Percentiles rank a stretch among this genome's conserved stretches.
Conservation (phyloP, 2,888 invertebrate genomes). For the Aporophyla lueneburgensis region DNA sequence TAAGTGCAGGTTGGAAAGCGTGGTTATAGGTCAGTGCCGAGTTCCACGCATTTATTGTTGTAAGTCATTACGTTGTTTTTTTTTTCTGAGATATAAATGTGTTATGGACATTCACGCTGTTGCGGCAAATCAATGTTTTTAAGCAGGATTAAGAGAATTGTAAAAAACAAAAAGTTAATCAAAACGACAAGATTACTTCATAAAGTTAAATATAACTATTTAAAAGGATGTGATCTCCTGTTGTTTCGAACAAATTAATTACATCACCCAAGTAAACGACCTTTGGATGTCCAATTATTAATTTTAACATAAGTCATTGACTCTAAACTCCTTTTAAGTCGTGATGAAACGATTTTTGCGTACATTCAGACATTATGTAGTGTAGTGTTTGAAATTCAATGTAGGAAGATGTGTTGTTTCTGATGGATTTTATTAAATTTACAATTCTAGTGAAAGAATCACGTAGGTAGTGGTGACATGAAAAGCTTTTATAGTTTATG, state of each 20-base stretch:
- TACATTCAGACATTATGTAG: slow-evolving; percentile 13
- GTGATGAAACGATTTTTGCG: slow-evolving; percentile 46
- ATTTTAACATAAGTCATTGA: slow-evolving; percentile 60
- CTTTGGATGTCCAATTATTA: slow-evolving; percentile 44
- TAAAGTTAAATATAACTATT: background rate
- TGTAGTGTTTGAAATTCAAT: slow-evolving; percentile 16
- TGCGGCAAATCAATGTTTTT: background rate
- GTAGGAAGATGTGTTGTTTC: background rate
- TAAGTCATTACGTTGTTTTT: background rate
- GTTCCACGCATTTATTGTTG: slow-evolving; percentile 13
- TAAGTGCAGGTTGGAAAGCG: slow-evolving; percentile 9
- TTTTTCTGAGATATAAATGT: background rate
- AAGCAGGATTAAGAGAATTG: background rate
- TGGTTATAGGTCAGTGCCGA: slow-evolving; percentile 32
- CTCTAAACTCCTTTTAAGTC: slow-evolving; percentile 28
- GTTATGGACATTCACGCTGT: background rate
- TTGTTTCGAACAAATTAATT: slow-evolving; percentile 35
- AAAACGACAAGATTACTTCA: background rate
- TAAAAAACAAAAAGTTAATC: background rate
- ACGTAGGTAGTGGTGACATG: slow-evolving; percentile 10
- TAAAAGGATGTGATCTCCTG: slow-evolving; percentile 19
- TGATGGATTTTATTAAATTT: slow-evolving; percentile 4
- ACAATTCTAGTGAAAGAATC: slow-evolving; percentile 12
- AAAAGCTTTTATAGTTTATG: slow-evolving; percentile 25
- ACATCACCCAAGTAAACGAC: slow-evolving; percentile 46